phyloP scores from a whole-genome alignment of 2,113 vertebrate genomes.

The Philantomba maxwellii region DNA sequence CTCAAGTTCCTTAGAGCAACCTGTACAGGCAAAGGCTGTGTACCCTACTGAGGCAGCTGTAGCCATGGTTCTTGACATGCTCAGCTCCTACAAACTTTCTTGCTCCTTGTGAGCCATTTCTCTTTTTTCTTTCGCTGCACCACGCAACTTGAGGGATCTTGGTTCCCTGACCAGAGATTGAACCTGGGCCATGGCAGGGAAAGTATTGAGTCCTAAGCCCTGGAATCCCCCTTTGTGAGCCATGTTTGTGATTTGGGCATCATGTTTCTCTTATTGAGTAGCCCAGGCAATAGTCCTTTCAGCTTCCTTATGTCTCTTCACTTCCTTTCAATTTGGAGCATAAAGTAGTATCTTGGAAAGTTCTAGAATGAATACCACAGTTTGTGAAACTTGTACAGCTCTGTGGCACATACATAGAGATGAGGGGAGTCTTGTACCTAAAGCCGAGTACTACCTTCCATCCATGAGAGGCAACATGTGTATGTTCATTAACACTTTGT shows the following conservation, averaged over 20 bases:
- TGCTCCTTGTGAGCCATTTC: neutral
- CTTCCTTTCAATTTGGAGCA: constrained; percentile 8
- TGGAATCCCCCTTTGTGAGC: neutral
- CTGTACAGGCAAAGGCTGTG: neutral
- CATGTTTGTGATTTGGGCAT: neutral
- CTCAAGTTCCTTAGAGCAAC: neutral
- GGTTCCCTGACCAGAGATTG: neutral
- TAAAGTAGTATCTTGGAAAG: neutral
- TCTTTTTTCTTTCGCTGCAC: neutral
- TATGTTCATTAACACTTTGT: neutral
- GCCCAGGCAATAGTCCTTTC: neutral
- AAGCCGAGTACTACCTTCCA: neutral
- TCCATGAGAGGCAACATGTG: neutral
- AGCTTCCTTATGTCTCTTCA: neutral
- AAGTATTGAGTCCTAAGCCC: neutral
- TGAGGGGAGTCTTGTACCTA: neutral
- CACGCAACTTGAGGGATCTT: neutral
- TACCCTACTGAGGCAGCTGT: neutral
- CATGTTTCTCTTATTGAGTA: neutral
- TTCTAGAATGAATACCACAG: neutral
- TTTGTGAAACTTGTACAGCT: neutral
- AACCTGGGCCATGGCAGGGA: neutral
- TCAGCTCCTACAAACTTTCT: neutral
- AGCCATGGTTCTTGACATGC: neutral
- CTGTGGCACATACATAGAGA: neutral